Base-by-base conservation (phyloP, 1,140 invertebrate species). In the Steinernema khuongi region DNA sequence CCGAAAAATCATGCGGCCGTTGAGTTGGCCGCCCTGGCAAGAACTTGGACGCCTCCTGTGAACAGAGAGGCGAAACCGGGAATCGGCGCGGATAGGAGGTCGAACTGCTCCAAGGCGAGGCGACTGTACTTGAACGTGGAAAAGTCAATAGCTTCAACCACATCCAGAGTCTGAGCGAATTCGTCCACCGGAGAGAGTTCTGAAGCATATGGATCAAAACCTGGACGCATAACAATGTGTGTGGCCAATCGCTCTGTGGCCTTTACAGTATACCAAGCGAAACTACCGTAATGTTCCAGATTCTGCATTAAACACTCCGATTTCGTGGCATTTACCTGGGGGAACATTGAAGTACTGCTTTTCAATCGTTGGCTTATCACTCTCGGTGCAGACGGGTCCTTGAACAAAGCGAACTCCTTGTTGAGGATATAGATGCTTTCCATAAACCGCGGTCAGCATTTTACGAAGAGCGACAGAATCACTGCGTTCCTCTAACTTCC, bases 361-460 rank as follows among this genome's bases (percentile, higher is more conserved):
- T 19, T 79, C 76, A 36, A 78, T 75, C 31, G 68, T 31, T 28
- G 77, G 77, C 1, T 33, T 31, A 29, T 82, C 80, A 26, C 69
- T 69, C 0, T 32, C 43, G 19, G 72, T 67, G 33, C 80, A 82
- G 66, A 83, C 70, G 2, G 81, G 81, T 14, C 79, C 79, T 14
- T 68, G 74, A 26, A 74, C 33, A 66, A 78, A 83, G 4, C 31
- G n/a, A 43, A 82, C 70, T 1, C 74, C 73, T 31, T 60, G 28
- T 67, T 70, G 75, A 7, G 71, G 69, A 68, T 81, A 82, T 1
- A 82, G 66, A 32, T 83, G 78, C 22, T 78, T 77, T 11, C 75
- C 67, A 67, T 82, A 83, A 36, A 82, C 72, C 28, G 74, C 60
- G 41, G 71, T 67, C 50, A 79, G 69, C 81, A 83, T 78, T 29